Conservation (phyloP, 2,113 vertebrate species). For the Pleuronectes platessa region DNA sequence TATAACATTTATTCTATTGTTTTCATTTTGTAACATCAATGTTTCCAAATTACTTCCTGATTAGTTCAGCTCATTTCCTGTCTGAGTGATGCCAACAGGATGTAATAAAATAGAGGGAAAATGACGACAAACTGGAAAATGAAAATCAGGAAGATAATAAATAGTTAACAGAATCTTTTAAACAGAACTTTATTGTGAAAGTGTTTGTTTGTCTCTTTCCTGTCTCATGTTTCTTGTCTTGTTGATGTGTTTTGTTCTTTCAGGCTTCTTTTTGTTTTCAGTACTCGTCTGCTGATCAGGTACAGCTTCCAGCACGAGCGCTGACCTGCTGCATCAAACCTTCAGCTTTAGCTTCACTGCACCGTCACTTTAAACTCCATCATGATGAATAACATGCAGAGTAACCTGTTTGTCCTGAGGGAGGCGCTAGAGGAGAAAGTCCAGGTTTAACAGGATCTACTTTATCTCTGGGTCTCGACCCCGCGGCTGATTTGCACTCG, state of each 20-base stretch:
- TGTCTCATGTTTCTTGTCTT: constrained; percentile 46
- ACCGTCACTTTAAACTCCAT: constrained; percentile 30
- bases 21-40: no score
- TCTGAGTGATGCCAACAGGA: no score
- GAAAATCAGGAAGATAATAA: no score
- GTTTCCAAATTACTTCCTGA: no score
- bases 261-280: constrained; percentile 84
- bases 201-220: constrained; percentile 15
- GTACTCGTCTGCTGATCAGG: constrained; percentile 79
- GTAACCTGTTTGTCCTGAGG: background rate
- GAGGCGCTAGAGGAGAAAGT: background rate
- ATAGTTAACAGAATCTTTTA: no score
- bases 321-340: constrained; percentile 56
- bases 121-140: no score
- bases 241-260: constrained; percentile 74
- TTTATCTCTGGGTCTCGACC: no score
- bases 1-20: no score
- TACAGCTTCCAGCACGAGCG: constrained; percentile 78
- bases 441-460: no score
- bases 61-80: no score
- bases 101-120: no score
- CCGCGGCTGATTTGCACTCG: no score
- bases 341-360: constrained; percentile 62
- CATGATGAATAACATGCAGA: background rate
- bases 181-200: background rate